Evolutionary conservation across 2,797 vertebrate genomes (phyloP), one percentile per base, ranked within the genome.

Genomic region (Anguilla pacifica): DNA sequence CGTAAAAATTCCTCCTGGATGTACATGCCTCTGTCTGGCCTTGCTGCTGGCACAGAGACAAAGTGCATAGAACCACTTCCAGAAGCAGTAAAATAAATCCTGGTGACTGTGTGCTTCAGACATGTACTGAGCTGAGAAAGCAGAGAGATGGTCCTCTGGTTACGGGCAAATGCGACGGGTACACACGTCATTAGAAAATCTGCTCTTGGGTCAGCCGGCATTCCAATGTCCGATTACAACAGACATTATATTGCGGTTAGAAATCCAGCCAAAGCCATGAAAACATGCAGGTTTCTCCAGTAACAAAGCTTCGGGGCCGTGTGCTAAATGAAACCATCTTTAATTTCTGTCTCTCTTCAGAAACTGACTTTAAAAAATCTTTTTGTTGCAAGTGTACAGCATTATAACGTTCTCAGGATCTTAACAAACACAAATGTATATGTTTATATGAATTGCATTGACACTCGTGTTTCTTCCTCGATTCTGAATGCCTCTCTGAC

Each of bases 161-260:
- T 82, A 17, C 19, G 39, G 28, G 70, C 22, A 31, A 25, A 31
- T 15, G 35, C 43, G 43, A 46, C 43, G 31, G 46, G 22, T n/a
- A 2, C 22, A 11, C 43, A 51, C 79, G 79, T 82, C 79, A 49
- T 51, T 49, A 82, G 46, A 82, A 79, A 49, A 51, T 82, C 43
- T 51, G 79, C 46, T 49, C 1, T 82, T 82, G 43, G 43, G 28
- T 46, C 43, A 82, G 43, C 46, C 51, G 43, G 43, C 77, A 49
- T 81, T 81, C 77, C 77, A 28, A 81, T 46, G 77, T 22, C 46
- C 79, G 46, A 49, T 82, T 49, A 82, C 79, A 51, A n/a, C 79
- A n/a, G 22, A 77, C 17, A 39, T 19, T 17, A 43, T 77, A 25
- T n/a, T 82, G 79, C n/a, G 46, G 79, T 82, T 77, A n/a, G 46